A percentile compares a stretch with the other conserved stretches of the same genome.
Conservation (phyloP, 2,797 vertebrate species). For the Halcyon badia region DNA sequence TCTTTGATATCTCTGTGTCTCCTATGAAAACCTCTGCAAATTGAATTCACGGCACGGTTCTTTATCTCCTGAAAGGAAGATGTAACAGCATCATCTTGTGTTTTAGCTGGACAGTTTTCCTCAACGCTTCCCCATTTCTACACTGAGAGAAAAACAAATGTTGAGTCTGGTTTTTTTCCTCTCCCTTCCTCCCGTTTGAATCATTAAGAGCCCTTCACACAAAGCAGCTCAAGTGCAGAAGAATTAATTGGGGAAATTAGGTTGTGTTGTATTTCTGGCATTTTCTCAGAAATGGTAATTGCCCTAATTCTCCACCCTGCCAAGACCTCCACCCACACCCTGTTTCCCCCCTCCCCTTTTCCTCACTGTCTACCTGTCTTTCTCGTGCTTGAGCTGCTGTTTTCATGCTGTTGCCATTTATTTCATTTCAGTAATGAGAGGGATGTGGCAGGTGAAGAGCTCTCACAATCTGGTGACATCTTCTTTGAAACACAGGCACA, state of each 20-base stretch:
- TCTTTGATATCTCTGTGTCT: conserved; percentile 11
- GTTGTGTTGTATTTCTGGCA: conserved; percentile 58
- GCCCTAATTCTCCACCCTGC: conserved; percentile 46
- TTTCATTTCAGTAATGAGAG: conserved; percentile 61
- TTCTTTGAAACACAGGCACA: conserved; percentile 38
- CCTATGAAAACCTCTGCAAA: conserved; percentile 1
- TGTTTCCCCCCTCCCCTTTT: background rate
- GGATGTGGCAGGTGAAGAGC: conserved; percentile 64
- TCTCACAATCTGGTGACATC: conserved; percentile 43
- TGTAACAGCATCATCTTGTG: conserved; percentile 23
- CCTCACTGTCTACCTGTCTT: conserved; percentile 30
- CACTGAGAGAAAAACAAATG: conserved; percentile 17
- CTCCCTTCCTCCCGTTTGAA: background rate
- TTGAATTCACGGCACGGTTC: background rate
- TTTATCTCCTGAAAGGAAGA: conserved; percentile 33
- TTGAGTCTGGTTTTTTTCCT: background rate
- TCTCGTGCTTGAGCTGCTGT: conserved; percentile 62
- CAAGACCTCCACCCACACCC: conserved; percentile 15
- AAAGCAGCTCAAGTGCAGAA: conserved; percentile 52
- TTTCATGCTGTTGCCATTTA: conserved; percentile 60
- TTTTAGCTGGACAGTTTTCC: conserved; percentile 9
- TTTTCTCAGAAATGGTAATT: conserved; percentile 63
- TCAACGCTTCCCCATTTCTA: background rate
- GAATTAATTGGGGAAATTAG: conserved; percentile 77
- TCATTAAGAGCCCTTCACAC: conserved; percentile 48